Base-by-base conservation (phyloP, 2,888 invertebrate species). In the Amphipyra berbera region DNA sequence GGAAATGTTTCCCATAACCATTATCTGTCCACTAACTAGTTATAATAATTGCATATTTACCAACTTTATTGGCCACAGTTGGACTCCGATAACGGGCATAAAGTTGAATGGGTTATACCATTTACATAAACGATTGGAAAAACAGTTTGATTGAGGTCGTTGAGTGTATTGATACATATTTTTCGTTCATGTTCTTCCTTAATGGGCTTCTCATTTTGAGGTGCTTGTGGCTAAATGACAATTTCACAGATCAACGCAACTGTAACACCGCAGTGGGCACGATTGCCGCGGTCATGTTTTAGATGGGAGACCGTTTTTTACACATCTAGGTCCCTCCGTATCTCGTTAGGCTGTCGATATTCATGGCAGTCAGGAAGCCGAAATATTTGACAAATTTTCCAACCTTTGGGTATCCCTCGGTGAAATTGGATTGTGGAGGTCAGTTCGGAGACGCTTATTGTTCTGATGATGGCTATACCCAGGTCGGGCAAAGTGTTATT, bases 41-140 rank as follows among this genome's bases (percentile, higher is more conserved):
- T 65, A 75, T 60, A 65, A 73, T 77, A 79, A 79, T 67, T 77
- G 75, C 65, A 78, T 77, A 77, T 75, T 78, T 68, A 77, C 64
- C 47, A 63, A 70, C 61, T 77, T 78, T 79, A 79, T 75, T 74
- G 75, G 69, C 52, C 38, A 37, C 66, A 65, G 77, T 75, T 65
- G 68, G 57, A 55, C 58, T 52, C 61, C 56, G 79, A 79, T 79
- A 79, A 76, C 68, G 73, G 45, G 41, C 73, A 73, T 79, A 73
- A 77, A 73, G 65, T 60, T 65, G 52, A 79, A 79, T 75, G 65
- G 69, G 62, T 52, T 44, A 54, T 63, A 58, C 59, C 68, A 75
- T 79, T 79, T 72, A 69, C 74, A 75, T 78, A 78, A 74, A 69
- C 69, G 68, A 65, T 68, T 67, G 62, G 68, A 60, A 71, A 73